Conservation (phyloP, 2,888 invertebrate genomes). For the Apamea monoglypha region DNA sequence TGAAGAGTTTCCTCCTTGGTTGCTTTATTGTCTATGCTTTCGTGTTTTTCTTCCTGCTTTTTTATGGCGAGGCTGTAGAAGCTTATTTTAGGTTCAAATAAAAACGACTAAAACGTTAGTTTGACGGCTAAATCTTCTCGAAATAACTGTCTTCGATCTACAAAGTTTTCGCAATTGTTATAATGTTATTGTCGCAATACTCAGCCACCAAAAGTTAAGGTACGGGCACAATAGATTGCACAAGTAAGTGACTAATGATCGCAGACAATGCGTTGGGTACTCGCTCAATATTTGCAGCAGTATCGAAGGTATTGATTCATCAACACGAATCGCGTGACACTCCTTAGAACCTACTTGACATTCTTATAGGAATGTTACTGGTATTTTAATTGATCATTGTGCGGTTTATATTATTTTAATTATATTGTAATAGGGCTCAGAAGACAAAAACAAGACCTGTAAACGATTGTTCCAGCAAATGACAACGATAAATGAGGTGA, state of each 20-base stretch:
- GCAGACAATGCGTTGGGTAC: constrained; percentile 62
- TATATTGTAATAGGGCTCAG: neutral
- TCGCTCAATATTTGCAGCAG: constrained; percentile 47
- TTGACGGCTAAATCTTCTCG: neutral
- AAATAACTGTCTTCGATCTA: neutral
- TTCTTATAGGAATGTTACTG: constrained; percentile 35
- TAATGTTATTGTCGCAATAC: constrained; percentile 39
- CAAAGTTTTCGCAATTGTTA: constrained; percentile 28
- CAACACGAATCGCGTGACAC: constrained; percentile 50
- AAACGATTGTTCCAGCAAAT: neutral
- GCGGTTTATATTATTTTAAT: constrained; percentile 36
- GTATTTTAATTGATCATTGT: constrained; percentile 56
- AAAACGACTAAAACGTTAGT: neutral
- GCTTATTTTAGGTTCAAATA: neutral
- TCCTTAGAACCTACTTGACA: constrained; percentile 47
- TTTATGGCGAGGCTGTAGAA: neutral
- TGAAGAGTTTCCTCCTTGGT: constrained; percentile 19
- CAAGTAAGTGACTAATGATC: constrained; percentile 66
- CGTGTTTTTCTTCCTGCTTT: neutral
- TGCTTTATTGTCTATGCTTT: constrained; percentile 25
- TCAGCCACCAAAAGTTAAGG: constrained; percentile 45
- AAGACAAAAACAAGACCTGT: constrained; percentile 4
- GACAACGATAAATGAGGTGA: neutral
- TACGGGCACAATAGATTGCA: constrained; percentile 66
- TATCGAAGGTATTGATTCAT: constrained; percentile 62